Conservation (phyloP, 2,113 vertebrate species). For the Brachypteracias leptosomus region DNA sequence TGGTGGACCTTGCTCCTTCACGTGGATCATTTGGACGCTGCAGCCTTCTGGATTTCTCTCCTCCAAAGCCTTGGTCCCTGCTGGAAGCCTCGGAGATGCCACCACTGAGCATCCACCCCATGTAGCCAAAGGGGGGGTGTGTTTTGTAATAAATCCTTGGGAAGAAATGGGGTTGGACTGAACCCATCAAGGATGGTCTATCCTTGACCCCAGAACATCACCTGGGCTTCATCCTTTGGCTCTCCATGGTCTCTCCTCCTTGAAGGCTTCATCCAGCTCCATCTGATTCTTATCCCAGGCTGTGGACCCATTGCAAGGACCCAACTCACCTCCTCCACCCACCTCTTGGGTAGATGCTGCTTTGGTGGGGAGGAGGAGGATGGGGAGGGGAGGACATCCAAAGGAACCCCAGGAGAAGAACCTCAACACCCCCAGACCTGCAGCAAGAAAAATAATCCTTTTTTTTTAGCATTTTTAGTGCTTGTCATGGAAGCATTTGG, state of each 20-base stretch:
- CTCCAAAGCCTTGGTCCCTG: not conserved
- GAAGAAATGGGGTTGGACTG: not conserved
- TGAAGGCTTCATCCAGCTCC: not conserved
- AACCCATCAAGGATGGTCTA: not conserved
- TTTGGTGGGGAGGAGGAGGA: not conserved
- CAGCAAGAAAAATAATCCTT: not conserved
- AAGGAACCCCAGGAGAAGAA: not conserved
- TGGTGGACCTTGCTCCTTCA: not conserved
- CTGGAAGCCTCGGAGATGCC: not conserved
- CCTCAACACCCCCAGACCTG: not conserved
- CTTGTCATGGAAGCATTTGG: not conserved
- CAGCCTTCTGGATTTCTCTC: not conserved
- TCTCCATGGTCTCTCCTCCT: not conserved
- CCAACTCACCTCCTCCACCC: not conserved
- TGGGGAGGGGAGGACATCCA: not conserved
- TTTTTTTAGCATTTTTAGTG: not conserved
- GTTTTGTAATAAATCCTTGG: not conserved
- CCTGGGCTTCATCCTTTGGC: too few species aligned
- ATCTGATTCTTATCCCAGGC: not conserved
- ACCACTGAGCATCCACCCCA: not conserved
- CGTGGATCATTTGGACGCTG: not conserved
- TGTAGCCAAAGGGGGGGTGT: not conserved
- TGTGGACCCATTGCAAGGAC: not conserved
- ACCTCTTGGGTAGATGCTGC: not conserved
- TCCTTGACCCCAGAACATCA: not conserved